Evolutionary conservation across 1,140 invertebrate species (phyloP), one percentile per base, ranked within the genome.

Genomic region (Cotesia chilonis): DNA sequence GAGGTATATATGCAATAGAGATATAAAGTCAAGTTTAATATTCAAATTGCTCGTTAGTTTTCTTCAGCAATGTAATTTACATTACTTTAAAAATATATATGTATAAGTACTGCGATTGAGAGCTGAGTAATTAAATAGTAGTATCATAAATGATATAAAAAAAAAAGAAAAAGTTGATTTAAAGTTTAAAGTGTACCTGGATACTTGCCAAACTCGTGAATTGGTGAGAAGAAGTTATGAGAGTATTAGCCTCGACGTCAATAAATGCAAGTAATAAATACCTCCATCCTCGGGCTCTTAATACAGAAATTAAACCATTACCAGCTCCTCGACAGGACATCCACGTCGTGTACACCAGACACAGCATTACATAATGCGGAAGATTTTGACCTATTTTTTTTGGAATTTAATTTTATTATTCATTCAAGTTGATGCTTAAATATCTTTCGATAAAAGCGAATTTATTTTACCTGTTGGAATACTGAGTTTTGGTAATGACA

Each of bases 231-330:
- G 91, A 91, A 20, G 92, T 91, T 67, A 94, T 88, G 69, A 94
- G 83, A 71, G 91, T 94, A 83, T 94, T 94, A 28, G 92, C 92
- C 84, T 94, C 91, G 4, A 96, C 94, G 85, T 96, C 95, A 71
- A 93, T 90, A n/a, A 93, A 76, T 2, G 92, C 92, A 20, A 94
- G 83, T 37, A 94, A 80, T 65, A 93, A 87, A 84, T 95, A 94
- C 76, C 92, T 89, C 91, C 91, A 93, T 5, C 92, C 91, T 66
- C 91, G 88, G 17, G 89, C 88, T 83, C 89, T 90, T 79, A 95
- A 88, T n/a, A 94, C 89, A 5, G 89, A 85, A 63, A 90, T 83
- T 55, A 92, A 87, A 78, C 89, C 91, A 78, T 86, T 90, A 68
- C 89, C 91, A 70, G 88, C 88, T 61, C 89, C 87, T 66, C 91